phyloP scores from a whole-genome alignment of 2,113 vertebrate genomes.

The Bombycilla garrulus region DNA sequence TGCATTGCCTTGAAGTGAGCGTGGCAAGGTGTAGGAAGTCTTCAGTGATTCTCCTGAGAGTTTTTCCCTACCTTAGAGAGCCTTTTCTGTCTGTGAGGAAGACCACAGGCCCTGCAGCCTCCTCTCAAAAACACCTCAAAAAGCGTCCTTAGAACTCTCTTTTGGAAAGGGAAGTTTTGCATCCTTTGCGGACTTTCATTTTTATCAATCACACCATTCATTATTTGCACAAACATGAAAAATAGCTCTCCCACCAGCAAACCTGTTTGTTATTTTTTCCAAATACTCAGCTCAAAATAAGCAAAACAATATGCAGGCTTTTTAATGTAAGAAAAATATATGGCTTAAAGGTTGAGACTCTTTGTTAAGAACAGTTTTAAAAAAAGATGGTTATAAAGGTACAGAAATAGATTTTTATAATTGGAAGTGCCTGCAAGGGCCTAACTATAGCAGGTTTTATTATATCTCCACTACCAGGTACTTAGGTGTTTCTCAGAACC shows the following conservation, averaged over 20 bases:
- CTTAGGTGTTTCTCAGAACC: slow-evolving; percentile 59
- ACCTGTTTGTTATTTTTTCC: slow-evolving; percentile 16
- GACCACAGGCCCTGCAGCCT: background rate
- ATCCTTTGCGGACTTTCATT: background rate
- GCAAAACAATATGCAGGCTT: background rate
- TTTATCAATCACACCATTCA: slow-evolving; percentile 31
- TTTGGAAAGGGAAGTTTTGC: background rate
- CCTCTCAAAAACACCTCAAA: background rate
- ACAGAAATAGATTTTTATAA: slow-evolving; percentile 52
- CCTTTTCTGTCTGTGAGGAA: background rate
- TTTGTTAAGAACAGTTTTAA: slow-evolving; percentile 8
- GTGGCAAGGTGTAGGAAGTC: background rate
- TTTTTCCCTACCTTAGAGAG: background rate
- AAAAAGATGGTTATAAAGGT: slow-evolving; percentile 15
- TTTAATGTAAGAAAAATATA: background rate
- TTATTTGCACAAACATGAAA: slow-evolving; percentile 11
- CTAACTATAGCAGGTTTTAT: slow-evolving; percentile 52
- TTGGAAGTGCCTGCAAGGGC: slow-evolving; percentile 38
- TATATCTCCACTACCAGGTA: slow-evolving; percentile 41
- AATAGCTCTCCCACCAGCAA: slow-evolving; percentile 19
- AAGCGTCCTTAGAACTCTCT: background rate
- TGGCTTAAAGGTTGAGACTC: background rate
- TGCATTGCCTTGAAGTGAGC: background rate
- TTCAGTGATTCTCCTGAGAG: background rate
- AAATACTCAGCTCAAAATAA: slow-evolving; percentile 9